Evolutionary conservation across 2,888 invertebrate species (phyloP), one percentile per base, ranked within the genome.

Genomic region (Megaustenia siamemsis): DNA sequence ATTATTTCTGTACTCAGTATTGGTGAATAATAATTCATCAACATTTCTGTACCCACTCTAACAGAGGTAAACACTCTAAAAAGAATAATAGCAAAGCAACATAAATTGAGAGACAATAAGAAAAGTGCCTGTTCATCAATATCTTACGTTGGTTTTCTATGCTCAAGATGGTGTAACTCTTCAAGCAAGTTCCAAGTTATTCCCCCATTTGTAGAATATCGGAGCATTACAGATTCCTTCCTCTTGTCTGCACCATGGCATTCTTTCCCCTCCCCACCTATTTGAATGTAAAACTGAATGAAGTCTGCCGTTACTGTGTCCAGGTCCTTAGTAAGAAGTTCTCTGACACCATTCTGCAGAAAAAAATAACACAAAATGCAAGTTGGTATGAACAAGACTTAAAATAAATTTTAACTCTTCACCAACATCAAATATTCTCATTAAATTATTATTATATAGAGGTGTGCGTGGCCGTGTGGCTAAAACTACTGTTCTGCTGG

Each of bases 121-220:
- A 38, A 56, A 15, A 24, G 38, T 24, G 40, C 32, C 10, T 21
- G 21, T 24, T 0, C 28, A 15, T 66, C 18, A 24, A 73, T 24
- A 21, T 53, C 80, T 84, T 87, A 93, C 94, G 89, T 92, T 40
- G 93, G 89, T 60, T 85, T 80, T 73, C 89, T 88, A 81, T 91
- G 92, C 80, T 91, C 89, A 43, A 89, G 86, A 60, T 91, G 90
- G 35, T 91, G 89, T 66, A 94, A 87, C 86, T 94, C 94, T 85
- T 93, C 91, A 60, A 94, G 87, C 5, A 93, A 89, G 32, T 88
- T 87, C 94, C 94, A 94, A 24, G 90, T 92, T 56, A 92, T 91
- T 0, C 94, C 94, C 1, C 93, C 94, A 89, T 94, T 91, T 68
- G 87, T 90, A 18, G 94, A 93, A 90, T 92, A 94, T 88, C 94